Evolutionary conservation across 2,888 invertebrate species (phyloP).

Genomic region (Nineta flava): DNA sequence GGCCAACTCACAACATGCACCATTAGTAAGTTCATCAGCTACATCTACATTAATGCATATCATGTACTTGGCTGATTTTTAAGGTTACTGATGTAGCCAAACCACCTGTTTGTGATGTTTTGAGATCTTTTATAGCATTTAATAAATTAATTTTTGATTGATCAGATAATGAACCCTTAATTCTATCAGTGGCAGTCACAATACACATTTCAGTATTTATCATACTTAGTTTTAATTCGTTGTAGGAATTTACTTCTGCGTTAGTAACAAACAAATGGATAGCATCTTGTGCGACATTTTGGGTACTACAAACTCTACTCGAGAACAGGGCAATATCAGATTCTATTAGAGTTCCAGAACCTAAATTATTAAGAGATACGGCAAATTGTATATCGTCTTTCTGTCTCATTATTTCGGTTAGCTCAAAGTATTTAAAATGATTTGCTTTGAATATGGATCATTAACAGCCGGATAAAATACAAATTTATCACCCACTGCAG

Average conservation of each 20-base stretch:
- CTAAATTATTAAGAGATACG: constrained; percentile 10
- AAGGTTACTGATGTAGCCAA: constrained; percentile 10
- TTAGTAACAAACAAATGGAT: constrained; percentile 9
- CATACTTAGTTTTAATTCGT: constrained; percentile 4
- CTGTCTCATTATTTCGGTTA: constrained; percentile 19
- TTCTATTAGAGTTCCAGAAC: constrained; percentile 12
- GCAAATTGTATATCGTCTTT: constrained; percentile 16
- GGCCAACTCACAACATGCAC: constrained; percentile 11
- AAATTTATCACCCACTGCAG: constrained; percentile 16
- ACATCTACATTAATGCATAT: constrained; percentile 10
- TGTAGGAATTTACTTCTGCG: constrained; percentile 8
- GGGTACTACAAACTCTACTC: constrained; percentile 6
- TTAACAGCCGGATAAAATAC: constrained; percentile 11
- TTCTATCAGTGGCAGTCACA: not conserved
- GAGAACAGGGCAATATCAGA: constrained; percentile 13
- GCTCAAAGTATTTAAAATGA: constrained; percentile 15
- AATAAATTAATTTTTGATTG: not conserved
- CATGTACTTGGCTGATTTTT: constrained; percentile 16
- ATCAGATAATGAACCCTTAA: constrained; percentile 1
- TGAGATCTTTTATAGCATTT: not conserved
- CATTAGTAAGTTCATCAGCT: constrained; percentile 14
- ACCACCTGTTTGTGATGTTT: constrained; percentile 7
- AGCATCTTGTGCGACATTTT: constrained; percentile 6
- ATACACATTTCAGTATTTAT: not conserved
- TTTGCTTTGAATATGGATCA: constrained; percentile 2